Evolutionary conservation across 2,797 vertebrate genomes (phyloP), one percentile per base, ranked within the genome.

Genomic region (Sebastes elongatus): DNA sequence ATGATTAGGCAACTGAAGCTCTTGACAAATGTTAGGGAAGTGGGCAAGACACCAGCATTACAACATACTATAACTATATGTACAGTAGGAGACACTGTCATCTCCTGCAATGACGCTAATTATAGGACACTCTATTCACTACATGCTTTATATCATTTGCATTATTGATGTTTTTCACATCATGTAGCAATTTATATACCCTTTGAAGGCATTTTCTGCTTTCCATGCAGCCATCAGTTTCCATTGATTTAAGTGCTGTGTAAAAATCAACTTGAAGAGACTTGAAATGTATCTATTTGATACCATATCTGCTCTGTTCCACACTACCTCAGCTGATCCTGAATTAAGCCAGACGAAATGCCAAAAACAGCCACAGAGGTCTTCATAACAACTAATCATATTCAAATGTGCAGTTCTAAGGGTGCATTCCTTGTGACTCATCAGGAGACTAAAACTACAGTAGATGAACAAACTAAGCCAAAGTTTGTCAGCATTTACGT

Each of bases 331-430:
- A 14, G 30, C 38, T 66, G 62, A 56, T 71, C 6, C 13, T 67
- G 27, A 59, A 38, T 38, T 14, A 71, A 20, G 33, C 30, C 28
- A 52, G 2, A 25, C 27, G n/a, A 78, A 70, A 76, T 30, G 28
- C 57, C 5, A 3, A 11, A 79, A 76, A 55, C 25, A 46, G 7
- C 42, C 67, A 74, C 53, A 56, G 56, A 70, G 30, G 63, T 83
- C 20, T 75, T 79, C 68, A 46, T 8, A 65, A 62, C 32, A 76
- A 33, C 65, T 59, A n/a, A 55, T 81, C 13, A 30, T 42, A 52
- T 72, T 81, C 20, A 71, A 20, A 59, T 59, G 13, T 63, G 6
- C 23, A 66, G 22, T 10, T 61, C 27, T 49, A 2, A 49, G 52
- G 27, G 74, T 49, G 56, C 25, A 25, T 9, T 61, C 33, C 5